Base-by-base conservation (phyloP, 1,140 invertebrate genomes). In the Trachymyrmex septentrionalis region DNA sequence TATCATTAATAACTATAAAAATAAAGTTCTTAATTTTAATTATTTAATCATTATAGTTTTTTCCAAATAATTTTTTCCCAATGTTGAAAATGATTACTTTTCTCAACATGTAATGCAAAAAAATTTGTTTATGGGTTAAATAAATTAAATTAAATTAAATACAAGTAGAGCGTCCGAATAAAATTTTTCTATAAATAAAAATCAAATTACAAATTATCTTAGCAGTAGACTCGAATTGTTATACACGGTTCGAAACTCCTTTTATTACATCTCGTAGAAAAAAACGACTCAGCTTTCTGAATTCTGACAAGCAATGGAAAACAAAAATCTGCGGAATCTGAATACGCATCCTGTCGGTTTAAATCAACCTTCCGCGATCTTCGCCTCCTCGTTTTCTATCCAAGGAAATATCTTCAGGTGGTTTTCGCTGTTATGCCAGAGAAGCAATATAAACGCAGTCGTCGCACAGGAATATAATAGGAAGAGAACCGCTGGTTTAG, bases 251-350 rank as follows among this genome's bases (percentile, higher is more conserved):
- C 27, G 50, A 3, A 73, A 61, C 2, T 19, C 10, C 19, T 75
- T 63, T 14, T 61, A 61, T 19, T 19, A 61, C 27, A 19, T 73
- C 19, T 16, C n/a, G 34, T 21, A 38, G 14, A 59, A 44, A 72
- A 55, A 55, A n/a, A 61, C n/a, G 38, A 9, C 19, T 34, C 38
- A 9, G 80, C 24, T 73, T 61, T 75, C 9, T 12, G 67, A 59
- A 24, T 72, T 82, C 67, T 82, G 80, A 84, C 80, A 84, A 19
- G 57, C 80, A 63, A 63, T 63, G 38, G 55, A 75, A 84, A 63
- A 44, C 69, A 84, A 75, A 84, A 75, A 84, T 73, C 80, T 69
- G 24, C 38, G 69, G 38, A 75, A 84, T 84, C 80, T 84, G 69
- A 84, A 84, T 84, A 75, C 24, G 14, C 69, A 84, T 50, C 27